Evolutionary conservation across 2,888 invertebrate genomes (phyloP).

Genomic region (Lepeophtheirus nordmannii): DNA sequence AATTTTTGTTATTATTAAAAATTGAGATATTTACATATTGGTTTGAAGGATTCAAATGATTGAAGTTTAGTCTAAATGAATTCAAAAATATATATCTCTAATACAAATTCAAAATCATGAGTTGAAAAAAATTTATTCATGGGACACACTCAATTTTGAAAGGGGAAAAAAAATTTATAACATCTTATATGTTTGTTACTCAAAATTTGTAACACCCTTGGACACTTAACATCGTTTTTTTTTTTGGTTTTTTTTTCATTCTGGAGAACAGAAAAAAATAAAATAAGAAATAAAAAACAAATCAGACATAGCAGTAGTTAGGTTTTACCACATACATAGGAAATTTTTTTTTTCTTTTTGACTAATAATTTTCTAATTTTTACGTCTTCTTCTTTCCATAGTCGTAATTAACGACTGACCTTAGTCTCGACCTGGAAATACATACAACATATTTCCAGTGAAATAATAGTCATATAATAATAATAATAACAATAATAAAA

Average conservation of each 20-base stretch:
- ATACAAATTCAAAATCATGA: no score
- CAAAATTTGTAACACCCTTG: no score
- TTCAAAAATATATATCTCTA: no score
- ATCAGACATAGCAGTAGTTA: background rate
- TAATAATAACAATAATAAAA: no score
- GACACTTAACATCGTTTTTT: background rate
- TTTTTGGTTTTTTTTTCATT: background rate
- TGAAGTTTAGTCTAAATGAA: no score
- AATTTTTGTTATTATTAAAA: no score
- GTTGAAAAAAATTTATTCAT: no score
- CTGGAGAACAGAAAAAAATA: background rate
- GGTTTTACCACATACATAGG: background rate
- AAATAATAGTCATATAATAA: background rate
- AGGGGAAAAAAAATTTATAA: no score
- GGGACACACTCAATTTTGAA: no score
- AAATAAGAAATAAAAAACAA: background rate
- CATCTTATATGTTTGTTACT: no score
- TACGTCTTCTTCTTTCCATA: background rate
- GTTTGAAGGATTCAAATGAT: no score
- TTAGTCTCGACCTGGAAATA: constrained; percentile 5
- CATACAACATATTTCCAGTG: background rate
- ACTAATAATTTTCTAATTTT: background rate
- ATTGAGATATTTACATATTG: no score
- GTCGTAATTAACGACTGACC: constrained; percentile 5
- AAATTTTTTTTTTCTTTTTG: background rate